These are phyloP conservation scores for Sus cebifrons DNA, from an alignment of 2,797 vertebrate genomes.

Conservation along the genomic window DNA sequence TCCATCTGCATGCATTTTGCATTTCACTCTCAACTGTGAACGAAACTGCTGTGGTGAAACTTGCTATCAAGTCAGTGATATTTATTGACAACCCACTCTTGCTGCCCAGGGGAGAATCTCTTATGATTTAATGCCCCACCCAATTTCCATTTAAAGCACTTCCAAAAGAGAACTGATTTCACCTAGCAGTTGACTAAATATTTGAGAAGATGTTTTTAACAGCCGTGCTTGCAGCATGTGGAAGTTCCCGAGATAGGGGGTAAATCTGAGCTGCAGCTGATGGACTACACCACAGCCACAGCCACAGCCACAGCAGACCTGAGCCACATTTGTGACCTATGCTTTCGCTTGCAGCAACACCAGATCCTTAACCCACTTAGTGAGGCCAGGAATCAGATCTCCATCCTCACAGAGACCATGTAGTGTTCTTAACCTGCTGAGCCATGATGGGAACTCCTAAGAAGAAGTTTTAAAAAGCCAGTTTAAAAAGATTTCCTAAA, in stretches of 20 bases:
- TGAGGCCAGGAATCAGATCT: too few relatives aligned
- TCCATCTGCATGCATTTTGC: neutral
- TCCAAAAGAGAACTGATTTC: conserved; percentile 18
- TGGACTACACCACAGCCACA: too few relatives aligned
- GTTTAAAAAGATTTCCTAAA: conserved; percentile 34
- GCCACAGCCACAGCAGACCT: too few relatives aligned
- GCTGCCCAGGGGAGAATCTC: neutral
- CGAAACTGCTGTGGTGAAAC: conserved; percentile 23
- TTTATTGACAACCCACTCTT: neutral
- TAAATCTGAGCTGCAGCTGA: too few relatives aligned
- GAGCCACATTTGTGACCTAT: too few relatives aligned
- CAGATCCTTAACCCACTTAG: too few relatives aligned
- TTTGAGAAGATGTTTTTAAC: conserved; percentile 57
- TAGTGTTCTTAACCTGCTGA: too few relatives aligned
- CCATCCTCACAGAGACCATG: too few relatives aligned
- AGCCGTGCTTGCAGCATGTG: neutral
- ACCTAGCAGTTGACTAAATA: conserved; percentile 10
- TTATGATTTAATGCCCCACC: neutral
- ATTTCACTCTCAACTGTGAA: conserved; percentile 14
- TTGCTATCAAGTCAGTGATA: neutral
- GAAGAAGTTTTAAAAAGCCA: conserved; percentile 19
- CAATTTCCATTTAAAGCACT: neutral
- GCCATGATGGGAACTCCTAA: neutral
- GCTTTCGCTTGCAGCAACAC: too few relatives aligned
- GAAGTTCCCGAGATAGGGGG: too few relatives aligned